Conservation (phyloP, 2,113 vertebrate genomes). For the Edolisoma coerulescens region DNA sequence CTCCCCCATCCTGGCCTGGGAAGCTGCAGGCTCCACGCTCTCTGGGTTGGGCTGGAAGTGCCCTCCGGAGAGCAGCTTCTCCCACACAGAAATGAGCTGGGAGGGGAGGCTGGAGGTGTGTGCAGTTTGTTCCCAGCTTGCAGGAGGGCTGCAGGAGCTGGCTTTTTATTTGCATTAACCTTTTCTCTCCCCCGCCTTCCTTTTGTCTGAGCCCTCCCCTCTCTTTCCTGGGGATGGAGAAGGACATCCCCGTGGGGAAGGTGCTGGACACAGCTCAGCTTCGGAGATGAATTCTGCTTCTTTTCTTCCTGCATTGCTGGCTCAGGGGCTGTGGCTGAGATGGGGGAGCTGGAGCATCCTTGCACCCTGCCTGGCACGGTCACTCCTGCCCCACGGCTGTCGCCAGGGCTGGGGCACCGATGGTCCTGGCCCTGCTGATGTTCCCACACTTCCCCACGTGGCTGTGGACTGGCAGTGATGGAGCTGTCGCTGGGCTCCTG, state of each 20-base stretch:
- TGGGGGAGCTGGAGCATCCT: not conserved
- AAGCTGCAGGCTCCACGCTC: not conserved
- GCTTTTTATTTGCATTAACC: not conserved
- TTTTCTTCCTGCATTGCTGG: accelerated
- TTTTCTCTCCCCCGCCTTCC: not conserved
- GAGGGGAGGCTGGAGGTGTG: not conserved
- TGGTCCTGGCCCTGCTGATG: not conserved
- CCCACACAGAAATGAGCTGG: accelerated
- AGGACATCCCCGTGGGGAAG: not conserved
- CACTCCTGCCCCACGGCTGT: not conserved
- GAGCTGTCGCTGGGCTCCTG: not conserved
- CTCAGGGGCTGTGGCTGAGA: not conserved
- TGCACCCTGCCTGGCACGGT: not conserved
- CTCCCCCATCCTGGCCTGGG: not conserved
- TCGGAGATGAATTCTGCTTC: not conserved
- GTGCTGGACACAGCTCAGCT: not conserved
- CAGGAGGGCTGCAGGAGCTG: not conserved
- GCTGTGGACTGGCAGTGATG: accelerated
- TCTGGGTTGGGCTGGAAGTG: not conserved
- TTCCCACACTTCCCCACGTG: not conserved
- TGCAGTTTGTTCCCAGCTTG: not conserved
- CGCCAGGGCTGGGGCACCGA: not conserved
- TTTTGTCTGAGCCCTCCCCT: not conserved
- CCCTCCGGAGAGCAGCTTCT: not conserved
- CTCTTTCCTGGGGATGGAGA: not conserved